Conservation (phyloP, 2,888 invertebrate species). For the Cosmia trapezina region DNA sequence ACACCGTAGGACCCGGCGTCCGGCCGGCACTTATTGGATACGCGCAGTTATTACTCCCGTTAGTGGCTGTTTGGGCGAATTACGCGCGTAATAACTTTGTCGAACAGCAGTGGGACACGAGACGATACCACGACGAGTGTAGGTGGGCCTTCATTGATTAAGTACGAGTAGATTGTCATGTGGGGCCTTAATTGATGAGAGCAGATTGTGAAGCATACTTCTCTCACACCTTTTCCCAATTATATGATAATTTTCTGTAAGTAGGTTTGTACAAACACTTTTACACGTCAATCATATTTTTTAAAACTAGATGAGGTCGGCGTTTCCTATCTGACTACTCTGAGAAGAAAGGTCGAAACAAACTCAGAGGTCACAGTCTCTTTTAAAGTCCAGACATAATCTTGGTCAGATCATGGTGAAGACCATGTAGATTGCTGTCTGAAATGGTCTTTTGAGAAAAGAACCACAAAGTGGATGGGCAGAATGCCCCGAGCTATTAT, state of each 20-base stretch:
- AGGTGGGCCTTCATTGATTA: neutral
- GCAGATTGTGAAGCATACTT: neutral
- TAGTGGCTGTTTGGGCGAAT: conserved; percentile 74
- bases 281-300: too few relatives aligned
- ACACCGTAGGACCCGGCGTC: conserved; percentile 34
- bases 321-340: too few relatives aligned
- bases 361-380: too few relatives aligned
- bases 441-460: too few relatives aligned
- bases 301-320: too few relatives aligned
- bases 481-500: neutral
- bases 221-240: neutral
- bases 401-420: too few relatives aligned
- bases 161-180: neutral
- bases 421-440: too few relatives aligned
- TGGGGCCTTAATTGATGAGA: neutral
- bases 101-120: conserved; percentile 41
- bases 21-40: conserved; percentile 78
- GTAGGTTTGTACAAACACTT: too few relatives aligned
- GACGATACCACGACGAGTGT: neutral
- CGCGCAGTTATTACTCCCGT: conserved; percentile 80
- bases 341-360: too few relatives aligned
- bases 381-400: too few relatives aligned
- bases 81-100: conserved; percentile 74
- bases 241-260: too few relatives aligned
- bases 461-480: too few relatives aligned